Evolutionary conservation across 1,140 invertebrate species (phyloP).

Genomic region (Nephotettix cincticeps): DNA sequence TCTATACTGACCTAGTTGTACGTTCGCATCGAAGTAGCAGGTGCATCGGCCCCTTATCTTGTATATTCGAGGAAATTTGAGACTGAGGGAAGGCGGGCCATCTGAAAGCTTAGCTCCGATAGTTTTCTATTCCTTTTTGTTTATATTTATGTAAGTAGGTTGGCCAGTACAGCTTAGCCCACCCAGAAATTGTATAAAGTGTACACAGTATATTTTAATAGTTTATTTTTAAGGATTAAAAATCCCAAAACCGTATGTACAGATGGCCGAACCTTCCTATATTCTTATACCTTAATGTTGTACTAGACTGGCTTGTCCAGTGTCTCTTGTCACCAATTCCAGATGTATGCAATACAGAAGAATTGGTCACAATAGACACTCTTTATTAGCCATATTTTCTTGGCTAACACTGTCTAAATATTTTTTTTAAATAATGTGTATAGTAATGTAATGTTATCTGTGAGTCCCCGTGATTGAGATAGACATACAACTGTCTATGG

Average conservation of each 20-base stretch:
- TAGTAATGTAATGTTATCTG: slow-evolving; percentile 28
- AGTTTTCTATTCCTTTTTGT: slow-evolving; percentile 29
- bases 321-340: background rate
- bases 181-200: slow-evolving; percentile 28
- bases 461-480: slow-evolving; percentile 33
- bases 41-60: slow-evolving; percentile 27
- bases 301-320: slow-evolving; percentile 12
- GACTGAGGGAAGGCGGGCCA: slow-evolving; percentile 41
- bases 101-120: slow-evolving; percentile 16
- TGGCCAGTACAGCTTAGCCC: slow-evolving; percentile 29
- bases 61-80: slow-evolving; percentile 39
- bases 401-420: slow-evolving; percentile 30
- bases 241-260: slow-evolving; percentile 16
- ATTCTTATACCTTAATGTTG: slow-evolving; percentile 20
- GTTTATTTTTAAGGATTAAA: slow-evolving; percentile 26
- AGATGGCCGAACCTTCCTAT: slow-evolving; percentile 39
- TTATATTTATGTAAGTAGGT: slow-evolving; percentile 29
- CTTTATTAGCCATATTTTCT: slow-evolving; percentile 25
- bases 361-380: background rate
- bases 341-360: background rate
- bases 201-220: slow-evolving; percentile 25
- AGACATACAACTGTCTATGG: slow-evolving; percentile 31
- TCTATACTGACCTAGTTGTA: slow-evolving; percentile 30
- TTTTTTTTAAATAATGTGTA: slow-evolving; percentile 34
- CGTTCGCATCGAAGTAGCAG: slow-evolving; percentile 33